A percentile compares a stretch with the other conserved stretches of the same genome.
Evolutionary conservation across 2,888 invertebrate genomes (phyloP).

Genomic region (Sceliomorpha sp.): DNA sequence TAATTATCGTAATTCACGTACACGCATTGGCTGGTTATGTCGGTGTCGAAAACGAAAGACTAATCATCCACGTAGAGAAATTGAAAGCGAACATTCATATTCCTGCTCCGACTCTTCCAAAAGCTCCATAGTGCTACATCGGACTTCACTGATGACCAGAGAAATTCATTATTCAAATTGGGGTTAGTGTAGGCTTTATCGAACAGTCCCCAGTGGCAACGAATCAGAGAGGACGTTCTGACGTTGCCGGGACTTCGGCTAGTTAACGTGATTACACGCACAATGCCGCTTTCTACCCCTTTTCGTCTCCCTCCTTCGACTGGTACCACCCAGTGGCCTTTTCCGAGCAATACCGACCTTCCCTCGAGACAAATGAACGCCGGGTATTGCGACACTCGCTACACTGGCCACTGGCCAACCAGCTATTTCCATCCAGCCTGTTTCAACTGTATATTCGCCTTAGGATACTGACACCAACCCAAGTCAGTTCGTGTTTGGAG

Average conservation of each 20-base stretch:
- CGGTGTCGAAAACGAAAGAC: slow-evolving; percentile 53
- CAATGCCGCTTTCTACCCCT: slow-evolving; percentile 68
- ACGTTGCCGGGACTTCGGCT: slow-evolving; percentile 60
- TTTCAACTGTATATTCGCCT: slow-evolving; percentile 71
- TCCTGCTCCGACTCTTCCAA: slow-evolving; percentile 55
- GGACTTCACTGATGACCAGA: slow-evolving; percentile 55
- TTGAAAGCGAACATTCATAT: slow-evolving; percentile 54
- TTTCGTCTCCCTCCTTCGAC: slow-evolving; percentile 59
- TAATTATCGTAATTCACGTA: slow-evolving; percentile 44
- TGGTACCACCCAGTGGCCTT: slow-evolving; percentile 56
- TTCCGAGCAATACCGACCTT: slow-evolving; percentile 53
- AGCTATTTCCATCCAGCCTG: slow-evolving; percentile 66
- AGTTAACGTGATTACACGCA: slow-evolving; percentile 73
- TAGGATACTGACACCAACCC: slow-evolving; percentile 57
- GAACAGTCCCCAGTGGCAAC: slow-evolving; percentile 51
- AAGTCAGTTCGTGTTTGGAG: slow-evolving; percentile 57
- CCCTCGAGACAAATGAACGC: slow-evolving; percentile 72
- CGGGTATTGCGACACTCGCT: slow-evolving; percentile 58
- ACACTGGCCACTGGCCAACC: slow-evolving; percentile 62
- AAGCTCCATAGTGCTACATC: slow-evolving; percentile 49
- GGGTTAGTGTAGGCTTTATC: slow-evolving; percentile 57
- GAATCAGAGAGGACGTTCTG: slow-evolving; percentile 59
- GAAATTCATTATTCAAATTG: slow-evolving; percentile 66
- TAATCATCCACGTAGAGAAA: slow-evolving; percentile 49
- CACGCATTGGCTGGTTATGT: too few species aligned